Conservation (phyloP, 2,888 invertebrate species). For the Muschampia plurimacula region DNA sequence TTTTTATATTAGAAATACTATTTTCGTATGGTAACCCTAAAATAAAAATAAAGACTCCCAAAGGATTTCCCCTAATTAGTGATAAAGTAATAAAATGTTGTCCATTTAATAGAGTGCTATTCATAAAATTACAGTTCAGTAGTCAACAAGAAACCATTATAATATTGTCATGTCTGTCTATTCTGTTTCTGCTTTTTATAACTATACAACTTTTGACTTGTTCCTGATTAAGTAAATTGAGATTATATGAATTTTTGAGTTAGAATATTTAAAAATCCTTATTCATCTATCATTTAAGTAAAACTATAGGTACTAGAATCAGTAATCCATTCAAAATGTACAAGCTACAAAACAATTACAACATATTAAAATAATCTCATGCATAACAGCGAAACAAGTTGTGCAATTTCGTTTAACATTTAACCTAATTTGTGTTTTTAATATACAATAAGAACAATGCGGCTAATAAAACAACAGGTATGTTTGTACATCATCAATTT, state of each 20-base stretch:
- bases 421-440: conserved; percentile 38
- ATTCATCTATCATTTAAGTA: background rate
- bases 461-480: conserved; percentile 27
- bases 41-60: no score
- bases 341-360: conserved; percentile 27
- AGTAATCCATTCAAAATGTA: conserved; percentile 18
- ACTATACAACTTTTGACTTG: no score
- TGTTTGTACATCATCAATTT: conserved; percentile 32
- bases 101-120: background rate
- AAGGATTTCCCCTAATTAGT: background rate
- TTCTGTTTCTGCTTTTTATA: no score
- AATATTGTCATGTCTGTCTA: no score
- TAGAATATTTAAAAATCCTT: no score
- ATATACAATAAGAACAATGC: conserved; percentile 38
- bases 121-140: no score
- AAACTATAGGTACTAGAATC: background rate
- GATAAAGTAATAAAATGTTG: background rate
- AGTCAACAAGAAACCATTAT: no score
- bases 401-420: conserved; percentile 31
- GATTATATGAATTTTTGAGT: no score
- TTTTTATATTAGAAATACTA: no score
- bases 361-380: conserved; percentile 30
- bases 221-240: no score
- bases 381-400: conserved; percentile 37
- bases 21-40: background rate